phyloP scores from a whole-genome alignment of 2,797 vertebrate species.

The Anolis apletophallus region DNA sequence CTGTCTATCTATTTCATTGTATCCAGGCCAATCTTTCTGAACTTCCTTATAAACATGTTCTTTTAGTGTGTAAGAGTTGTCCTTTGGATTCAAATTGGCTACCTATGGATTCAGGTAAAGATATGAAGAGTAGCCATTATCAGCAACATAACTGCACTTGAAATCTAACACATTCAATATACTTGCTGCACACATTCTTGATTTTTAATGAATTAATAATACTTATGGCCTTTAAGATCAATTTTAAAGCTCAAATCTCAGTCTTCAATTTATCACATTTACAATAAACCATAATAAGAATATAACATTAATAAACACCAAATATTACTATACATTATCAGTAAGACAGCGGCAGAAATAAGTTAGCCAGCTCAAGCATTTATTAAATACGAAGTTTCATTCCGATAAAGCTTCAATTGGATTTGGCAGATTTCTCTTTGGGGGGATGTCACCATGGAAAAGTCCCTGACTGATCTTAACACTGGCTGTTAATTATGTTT shows the following conservation, averaged over 20 bases:
- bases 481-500: neutral
- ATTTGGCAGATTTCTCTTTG: neutral
- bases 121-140: conserved; percentile 46
- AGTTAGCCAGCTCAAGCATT: neutral
- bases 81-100: conserved; percentile 90
- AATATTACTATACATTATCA: neutral
- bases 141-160: conserved; percentile 16
- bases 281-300: neutral
- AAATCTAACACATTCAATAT: neutral
- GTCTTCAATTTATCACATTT: neutral
- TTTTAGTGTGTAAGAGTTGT: conserved; percentile 91
- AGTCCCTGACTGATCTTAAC: neutral
- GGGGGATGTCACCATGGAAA: neutral
- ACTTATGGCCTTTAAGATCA: neutral
- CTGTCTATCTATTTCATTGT: conserved; percentile 85
- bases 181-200: neutral
- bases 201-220: conserved; percentile 3
- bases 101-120: conserved; percentile 78
- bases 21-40: conserved; percentile 92
- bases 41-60: conserved; percentile 90
- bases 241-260: neutral
- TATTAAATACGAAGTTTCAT: neutral
- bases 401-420: neutral
- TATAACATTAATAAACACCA: neutral
- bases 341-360: neutral